Conservation (phyloP, 2,888 invertebrate species). For the Melanophora roralis region DNA sequence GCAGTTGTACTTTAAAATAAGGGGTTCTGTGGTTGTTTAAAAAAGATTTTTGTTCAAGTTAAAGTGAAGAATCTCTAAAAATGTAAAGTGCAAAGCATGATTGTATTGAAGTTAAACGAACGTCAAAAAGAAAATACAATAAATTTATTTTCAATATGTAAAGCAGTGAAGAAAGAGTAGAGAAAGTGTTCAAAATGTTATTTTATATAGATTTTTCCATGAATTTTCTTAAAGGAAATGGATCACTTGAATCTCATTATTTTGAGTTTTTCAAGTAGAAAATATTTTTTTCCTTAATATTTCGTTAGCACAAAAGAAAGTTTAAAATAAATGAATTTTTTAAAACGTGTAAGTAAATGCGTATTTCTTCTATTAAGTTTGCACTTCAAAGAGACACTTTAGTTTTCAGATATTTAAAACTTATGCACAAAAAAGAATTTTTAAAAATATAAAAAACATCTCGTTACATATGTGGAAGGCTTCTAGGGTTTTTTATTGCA, state of each 20-base stretch:
- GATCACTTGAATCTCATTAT: conserved; percentile 64
- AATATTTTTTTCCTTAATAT: neutral
- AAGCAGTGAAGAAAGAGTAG: neutral
- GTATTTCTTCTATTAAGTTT: too few species aligned
- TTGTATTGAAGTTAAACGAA: too few species aligned
- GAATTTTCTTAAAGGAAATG: conserved; percentile 54
- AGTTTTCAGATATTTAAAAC: too few species aligned
- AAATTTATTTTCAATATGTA: neutral
- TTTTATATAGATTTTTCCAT: neutral
- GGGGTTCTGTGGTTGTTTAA: neutral
- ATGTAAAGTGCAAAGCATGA: too few species aligned
- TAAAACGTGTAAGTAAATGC: neutral
- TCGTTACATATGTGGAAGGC: too few species aligned
- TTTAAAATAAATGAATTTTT: neutral
- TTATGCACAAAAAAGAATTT: too few species aligned
- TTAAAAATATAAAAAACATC: too few species aligned
- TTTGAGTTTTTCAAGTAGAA: conserved; percentile 48
- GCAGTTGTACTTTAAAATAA: too few species aligned
- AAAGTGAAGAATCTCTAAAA: too few species aligned
- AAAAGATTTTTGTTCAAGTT: neutral
- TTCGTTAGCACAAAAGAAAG: neutral
- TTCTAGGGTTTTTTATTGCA: too few species aligned
- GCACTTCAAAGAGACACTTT: too few species aligned
- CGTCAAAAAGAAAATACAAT: neutral
- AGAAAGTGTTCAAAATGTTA: neutral